phyloP scores from a whole-genome alignment of 1,140 invertebrate genomes.

The Drosophila kohkoa region DNA sequence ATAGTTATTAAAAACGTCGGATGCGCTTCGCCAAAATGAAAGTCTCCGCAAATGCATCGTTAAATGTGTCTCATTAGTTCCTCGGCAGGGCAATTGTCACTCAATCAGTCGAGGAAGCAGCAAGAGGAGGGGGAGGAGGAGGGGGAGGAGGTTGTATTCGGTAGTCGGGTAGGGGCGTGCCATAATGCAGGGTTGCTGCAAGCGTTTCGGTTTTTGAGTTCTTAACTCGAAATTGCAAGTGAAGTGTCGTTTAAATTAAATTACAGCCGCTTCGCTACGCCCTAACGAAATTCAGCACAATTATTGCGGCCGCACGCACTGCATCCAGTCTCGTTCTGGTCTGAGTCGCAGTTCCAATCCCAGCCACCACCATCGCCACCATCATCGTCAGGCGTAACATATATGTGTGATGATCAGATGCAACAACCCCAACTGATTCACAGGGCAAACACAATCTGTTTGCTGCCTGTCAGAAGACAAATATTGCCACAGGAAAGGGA shows the following conservation, averaged over 20 bases:
- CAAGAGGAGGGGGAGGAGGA: conserved; percentile 9
- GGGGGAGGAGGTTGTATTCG: background rate
- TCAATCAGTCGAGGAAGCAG: conserved; percentile 36
- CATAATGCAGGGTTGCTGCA: conserved; percentile 18
- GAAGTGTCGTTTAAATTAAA: conserved; percentile 82
- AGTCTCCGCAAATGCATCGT: conserved; percentile 50
- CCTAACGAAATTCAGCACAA: conserved; percentile 45
- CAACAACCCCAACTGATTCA: conserved; percentile 54
- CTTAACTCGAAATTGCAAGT: conserved; percentile 62
- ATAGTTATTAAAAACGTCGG: conserved; percentile 74
- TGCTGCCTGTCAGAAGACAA: conserved; percentile 79
- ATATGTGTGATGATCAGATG: conserved; percentile 36
- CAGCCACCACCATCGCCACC: background rate
- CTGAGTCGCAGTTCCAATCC: background rate
- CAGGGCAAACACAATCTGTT: conserved; percentile 74
- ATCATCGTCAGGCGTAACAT: conserved; percentile 14
- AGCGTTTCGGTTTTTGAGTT: conserved; percentile 43
- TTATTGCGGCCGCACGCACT: conserved; percentile 53
- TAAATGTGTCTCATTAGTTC: conserved; percentile 75
- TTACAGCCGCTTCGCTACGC: conserved; percentile 75
- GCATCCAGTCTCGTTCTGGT: conserved; percentile 7
- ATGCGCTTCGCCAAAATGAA: conserved; percentile 31
- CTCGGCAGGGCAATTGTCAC: conserved; percentile 45
- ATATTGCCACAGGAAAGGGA: conserved; percentile 39
- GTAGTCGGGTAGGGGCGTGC: conserved; percentile 7